Conservation (phyloP, 2,888 invertebrate species). For the Noctua janthina region DNA sequence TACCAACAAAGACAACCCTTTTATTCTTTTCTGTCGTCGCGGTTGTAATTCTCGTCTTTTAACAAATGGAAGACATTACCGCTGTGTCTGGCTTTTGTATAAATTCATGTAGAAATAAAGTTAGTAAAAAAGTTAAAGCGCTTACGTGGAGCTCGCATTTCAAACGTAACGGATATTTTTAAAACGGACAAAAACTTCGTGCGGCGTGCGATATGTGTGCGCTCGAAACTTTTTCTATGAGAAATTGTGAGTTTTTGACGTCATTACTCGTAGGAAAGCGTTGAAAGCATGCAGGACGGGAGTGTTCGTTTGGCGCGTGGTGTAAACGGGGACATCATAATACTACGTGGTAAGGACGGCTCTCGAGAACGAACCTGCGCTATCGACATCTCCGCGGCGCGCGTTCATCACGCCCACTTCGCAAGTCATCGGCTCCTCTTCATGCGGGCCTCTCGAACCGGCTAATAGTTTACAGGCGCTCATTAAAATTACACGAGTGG, state of each 20-base stretch:
- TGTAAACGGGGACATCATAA: conserved; percentile 65
- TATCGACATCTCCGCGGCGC: conserved; percentile 74
- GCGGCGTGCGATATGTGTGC: conserved; percentile 70
- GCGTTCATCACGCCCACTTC: conserved; percentile 73
- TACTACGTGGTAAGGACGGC: conserved; percentile 64
- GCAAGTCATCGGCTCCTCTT: conserved; percentile 75
- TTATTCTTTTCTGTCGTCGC: conserved; percentile 86
- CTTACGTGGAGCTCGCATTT: conserved; percentile 81
- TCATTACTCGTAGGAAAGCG: conserved; percentile 46
- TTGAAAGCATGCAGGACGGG: conserved; percentile 41
- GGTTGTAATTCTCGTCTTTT: conserved; percentile 86
- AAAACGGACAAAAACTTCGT: conserved; percentile 76
- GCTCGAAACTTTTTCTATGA: conserved; percentile 70
- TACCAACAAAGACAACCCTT: conserved; percentile 84
- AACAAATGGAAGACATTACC: conserved; percentile 89
- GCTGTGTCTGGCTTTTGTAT: conserved; percentile 86
- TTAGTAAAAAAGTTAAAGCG: conserved; percentile 85
- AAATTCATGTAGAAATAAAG: conserved; percentile 87
- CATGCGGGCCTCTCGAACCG: conserved; percentile 62
- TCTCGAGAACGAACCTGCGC: conserved; percentile 71
- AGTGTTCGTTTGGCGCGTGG: conserved; percentile 63
- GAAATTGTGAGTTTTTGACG: conserved; percentile 67
- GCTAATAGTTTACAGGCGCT: conserved; percentile 71
- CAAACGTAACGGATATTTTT: conserved; percentile 82
- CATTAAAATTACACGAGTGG: conserved; percentile 68